These are phyloP conservation scores for Mystacides longicornis DNA, from an alignment of 2,888 invertebrate genomes.

Conservation along the genomic window DNA sequence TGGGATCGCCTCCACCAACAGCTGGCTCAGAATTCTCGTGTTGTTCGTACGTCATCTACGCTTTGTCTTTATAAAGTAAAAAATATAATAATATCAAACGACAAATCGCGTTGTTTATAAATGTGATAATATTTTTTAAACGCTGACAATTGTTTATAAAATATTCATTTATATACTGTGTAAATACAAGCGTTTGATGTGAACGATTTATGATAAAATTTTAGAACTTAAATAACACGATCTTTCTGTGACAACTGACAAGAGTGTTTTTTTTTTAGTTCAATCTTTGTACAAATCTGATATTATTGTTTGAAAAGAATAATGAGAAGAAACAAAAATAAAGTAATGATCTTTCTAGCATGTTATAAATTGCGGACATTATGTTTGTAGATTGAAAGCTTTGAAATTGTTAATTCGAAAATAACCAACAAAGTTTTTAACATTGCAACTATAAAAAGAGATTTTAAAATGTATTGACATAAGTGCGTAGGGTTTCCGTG, in stretches of 20 bases:
- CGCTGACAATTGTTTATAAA: not conserved
- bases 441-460: no score
- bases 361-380: no score
- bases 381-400: no score
- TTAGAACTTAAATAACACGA: slow-evolving; percentile 1
- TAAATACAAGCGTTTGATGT: not conserved
- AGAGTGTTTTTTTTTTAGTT: slow-evolving; percentile 12
- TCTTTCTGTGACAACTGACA: slow-evolving; percentile 8
- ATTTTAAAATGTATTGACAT: no score
- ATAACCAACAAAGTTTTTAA: no score
- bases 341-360: no score
- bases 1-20: slow-evolving; percentile 11
- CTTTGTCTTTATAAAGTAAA: not conserved
- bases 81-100: not conserved
- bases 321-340: no score
- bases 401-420: no score
- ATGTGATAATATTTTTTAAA: slow-evolving; percentile 3
- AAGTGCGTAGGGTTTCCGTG: no score
- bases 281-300: slow-evolving; percentile 4
- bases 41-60: slow-evolving; percentile 14
- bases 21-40: slow-evolving; percentile 17
- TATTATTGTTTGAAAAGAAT: no score
- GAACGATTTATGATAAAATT: not conserved
- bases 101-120: slow-evolving; percentile 10
- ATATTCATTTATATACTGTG: not conserved